phyloP scores from a whole-genome alignment of 2,113 vertebrate species.

The Acanthisitta chloris region DNA sequence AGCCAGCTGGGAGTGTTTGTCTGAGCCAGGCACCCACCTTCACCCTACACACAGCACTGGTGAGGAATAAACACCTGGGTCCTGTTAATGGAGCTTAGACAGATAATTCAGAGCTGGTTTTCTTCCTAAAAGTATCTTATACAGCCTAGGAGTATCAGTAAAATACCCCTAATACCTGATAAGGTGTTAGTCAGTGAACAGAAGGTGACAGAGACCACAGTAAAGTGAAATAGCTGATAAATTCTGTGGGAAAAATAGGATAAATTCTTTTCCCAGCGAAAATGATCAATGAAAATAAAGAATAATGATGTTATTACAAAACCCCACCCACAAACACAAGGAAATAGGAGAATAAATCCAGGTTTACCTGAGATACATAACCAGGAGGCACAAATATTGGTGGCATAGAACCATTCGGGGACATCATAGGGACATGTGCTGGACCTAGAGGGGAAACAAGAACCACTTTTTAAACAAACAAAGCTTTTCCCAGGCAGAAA shows the following conservation, averaged over 20 bases:
- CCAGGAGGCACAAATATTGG: constrained; percentile 84
- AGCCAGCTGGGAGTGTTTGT: neutral
- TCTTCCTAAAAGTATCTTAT: neutral
- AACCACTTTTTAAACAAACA: neutral
- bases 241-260: neutral
- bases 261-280: neutral
- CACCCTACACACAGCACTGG: neutral
- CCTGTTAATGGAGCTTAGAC: neutral
- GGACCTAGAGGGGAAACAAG: constrained; percentile 70
- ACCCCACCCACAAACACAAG: neutral
- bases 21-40: neutral
- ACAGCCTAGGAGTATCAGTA: neutral
- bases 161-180: neutral
- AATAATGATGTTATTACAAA: neutral
- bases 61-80: neutral
- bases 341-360: neutral
- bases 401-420: constrained; percentile 81
- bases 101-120: neutral
- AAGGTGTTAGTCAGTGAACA: neutral
- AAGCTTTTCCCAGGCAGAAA: neutral
- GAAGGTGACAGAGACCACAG: neutral
- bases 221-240: neutral
- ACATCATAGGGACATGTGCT: constrained; percentile 83
- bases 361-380: constrained; percentile 81
- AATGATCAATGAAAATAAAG: neutral